Evolutionary conservation across 2,888 invertebrate species (phyloP), one percentile per base, ranked within the genome.

Genomic region (Nipponacmea schrenckii): DNA sequence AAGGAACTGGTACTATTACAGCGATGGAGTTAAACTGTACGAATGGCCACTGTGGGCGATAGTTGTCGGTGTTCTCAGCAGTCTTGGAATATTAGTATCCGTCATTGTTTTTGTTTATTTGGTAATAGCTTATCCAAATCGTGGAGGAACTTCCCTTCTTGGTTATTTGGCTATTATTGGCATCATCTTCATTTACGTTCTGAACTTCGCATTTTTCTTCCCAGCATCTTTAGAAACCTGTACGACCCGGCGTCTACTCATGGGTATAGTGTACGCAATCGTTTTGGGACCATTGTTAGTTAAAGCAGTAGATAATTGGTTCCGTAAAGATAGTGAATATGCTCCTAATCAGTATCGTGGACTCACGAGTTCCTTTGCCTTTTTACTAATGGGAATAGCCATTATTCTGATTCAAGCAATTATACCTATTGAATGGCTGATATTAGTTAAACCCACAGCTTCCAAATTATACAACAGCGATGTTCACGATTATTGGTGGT

Each of bases 161-260:
- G 90, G 89, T 3, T 90, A 88, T 81, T 79, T 90, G 74, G 86
- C 89, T 56, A 85, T 90, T 64, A 74, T 89, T n/a, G 90, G 90
- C 20, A 80, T 90, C 64, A 76, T 90, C n/a, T 80, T 89, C 5
- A 83, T 90, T 62, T 90, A 89, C 76, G 84, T 84, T 45, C 82
- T 89, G 70, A 90, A 90, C 80, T 89, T 89, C 76, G 89, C 89
- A 44, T 90, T 89, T 83, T 84, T 90, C 71, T 71, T 88, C 24
- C 85, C 85, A n/a, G 88, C 90, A 3, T 85, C 85, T 0, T 84
- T 83, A 20, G 84, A 81, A 5, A 85, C 87, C 0, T 90, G 90
- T 74, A 88, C 86, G 2, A 83, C 87, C 12, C 82, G 90, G 20
- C 74, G 89, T 45, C 89, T 90, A 75, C 80, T 88, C 26, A 86